phyloP scores from a whole-genome alignment of 2,888 invertebrate genomes.

The Drepana falcataria region DNA sequence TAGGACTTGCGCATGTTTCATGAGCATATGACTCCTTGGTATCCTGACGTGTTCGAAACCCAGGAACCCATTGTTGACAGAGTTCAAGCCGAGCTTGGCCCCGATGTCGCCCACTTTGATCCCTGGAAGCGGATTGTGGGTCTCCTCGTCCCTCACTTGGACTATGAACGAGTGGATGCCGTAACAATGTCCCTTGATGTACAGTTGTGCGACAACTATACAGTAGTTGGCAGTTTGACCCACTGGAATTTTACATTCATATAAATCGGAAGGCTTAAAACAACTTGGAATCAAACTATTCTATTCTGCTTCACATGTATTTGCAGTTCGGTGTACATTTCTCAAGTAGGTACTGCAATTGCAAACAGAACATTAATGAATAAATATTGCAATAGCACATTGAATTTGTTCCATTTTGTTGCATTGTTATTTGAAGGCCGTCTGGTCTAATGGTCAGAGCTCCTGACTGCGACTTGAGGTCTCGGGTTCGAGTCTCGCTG shows the following conservation, averaged over 20 bases:
- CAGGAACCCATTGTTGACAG: slow-evolving; percentile 94
- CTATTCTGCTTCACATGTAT: no score
- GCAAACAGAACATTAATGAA: no score
- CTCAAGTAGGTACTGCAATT: no score
- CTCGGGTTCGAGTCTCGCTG: no score
- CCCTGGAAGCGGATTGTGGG: slow-evolving; percentile 90
- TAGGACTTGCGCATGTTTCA: slow-evolving; percentile 93
- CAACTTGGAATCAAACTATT: no score
- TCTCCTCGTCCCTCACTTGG: slow-evolving; percentile 91
- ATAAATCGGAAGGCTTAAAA: not conserved
- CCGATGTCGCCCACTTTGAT: slow-evolving; percentile 97
- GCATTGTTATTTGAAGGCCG: no score
- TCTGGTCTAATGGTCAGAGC: no score
- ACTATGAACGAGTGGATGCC: slow-evolving; percentile 96
- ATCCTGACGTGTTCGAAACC: slow-evolving; percentile 91
- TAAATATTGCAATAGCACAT: no score
- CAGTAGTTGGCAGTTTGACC: slow-evolving; percentile 96
- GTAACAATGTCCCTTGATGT: slow-evolving; percentile 87
- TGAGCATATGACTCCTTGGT: slow-evolving; percentile 92
- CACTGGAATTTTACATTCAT: slow-evolving; percentile 77
- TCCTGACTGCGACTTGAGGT: no score
- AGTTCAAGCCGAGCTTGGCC: slow-evolving; percentile 92
- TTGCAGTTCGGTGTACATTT: no score
- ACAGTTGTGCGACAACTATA: slow-evolving; percentile 93
- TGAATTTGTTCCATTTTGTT: no score